These are phyloP conservation scores for Pristionchus exspectatus DNA, from an alignment of 2,888 invertebrate species.

Conservation along the genomic window DNA sequence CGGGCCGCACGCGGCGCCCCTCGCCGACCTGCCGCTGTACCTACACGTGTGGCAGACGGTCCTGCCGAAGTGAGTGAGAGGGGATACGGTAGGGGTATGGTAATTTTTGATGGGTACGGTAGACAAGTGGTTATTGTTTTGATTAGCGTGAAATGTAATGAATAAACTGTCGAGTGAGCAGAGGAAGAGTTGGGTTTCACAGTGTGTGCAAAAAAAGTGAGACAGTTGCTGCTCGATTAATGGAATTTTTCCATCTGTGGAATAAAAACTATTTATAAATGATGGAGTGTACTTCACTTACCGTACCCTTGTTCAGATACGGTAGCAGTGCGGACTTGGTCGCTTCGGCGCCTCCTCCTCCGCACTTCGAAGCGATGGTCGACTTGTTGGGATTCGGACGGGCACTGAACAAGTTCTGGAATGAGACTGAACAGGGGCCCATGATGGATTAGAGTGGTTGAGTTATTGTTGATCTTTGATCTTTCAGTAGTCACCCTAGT, in stretches of 20 bases:
- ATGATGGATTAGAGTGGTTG: background rate
- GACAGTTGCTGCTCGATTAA: background rate
- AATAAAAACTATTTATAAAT: too few relatives aligned
- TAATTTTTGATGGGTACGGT: background rate
- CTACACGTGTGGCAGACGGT: conserved; percentile 55
- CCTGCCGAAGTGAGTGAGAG: conserved; percentile 16
- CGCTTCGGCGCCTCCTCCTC: conserved; percentile 48
- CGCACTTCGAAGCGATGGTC: conserved; percentile 53
- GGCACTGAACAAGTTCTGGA: conserved; percentile 47
- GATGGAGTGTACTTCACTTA: too few relatives aligned
- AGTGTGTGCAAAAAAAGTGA: background rate
- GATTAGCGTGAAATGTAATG: background rate
- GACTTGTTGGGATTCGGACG: conserved; percentile 44
- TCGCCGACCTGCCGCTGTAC: conserved; percentile 41
- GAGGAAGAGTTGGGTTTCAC: background rate
- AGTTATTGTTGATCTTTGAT: background rate
- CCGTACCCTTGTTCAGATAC: background rate
- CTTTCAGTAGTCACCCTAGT: background rate
- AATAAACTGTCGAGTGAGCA: background rate
- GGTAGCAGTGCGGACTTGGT: conserved; percentile 27
- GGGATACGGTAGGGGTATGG: background rate
- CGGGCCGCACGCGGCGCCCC: background rate
- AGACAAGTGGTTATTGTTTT: background rate
- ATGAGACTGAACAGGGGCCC: background rate
- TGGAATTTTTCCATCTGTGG: too few relatives aligned